A percentile compares a stretch with the other conserved stretches of the same genome.
These are phyloP conservation scores for Sialia sialis DNA, from an alignment of 2,113 vertebrate species.

Conservation along the genomic window DNA sequence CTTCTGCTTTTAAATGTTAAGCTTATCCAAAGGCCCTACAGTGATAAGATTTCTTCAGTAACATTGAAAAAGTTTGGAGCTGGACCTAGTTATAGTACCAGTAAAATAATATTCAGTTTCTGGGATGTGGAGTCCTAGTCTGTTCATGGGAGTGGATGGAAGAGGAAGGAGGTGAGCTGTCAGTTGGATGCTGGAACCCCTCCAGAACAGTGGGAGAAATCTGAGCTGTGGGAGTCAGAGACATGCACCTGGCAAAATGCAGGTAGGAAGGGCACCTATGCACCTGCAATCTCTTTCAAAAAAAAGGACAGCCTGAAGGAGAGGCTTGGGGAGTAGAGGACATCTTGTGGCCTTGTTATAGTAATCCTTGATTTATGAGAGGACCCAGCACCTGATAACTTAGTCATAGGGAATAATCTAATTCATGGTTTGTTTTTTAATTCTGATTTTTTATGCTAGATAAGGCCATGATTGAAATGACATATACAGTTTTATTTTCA, in stretches of 20 bases:
- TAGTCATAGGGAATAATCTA: not conserved
- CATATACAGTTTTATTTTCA: not conserved
- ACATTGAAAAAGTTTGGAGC: not conserved
- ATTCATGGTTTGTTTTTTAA: not conserved
- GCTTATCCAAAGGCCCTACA: not conserved
- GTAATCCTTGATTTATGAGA: not conserved
- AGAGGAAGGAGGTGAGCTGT: not conserved
- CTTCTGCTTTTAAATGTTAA: not conserved
- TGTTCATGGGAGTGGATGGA: not conserved
- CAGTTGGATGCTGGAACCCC: rapidly evolving
- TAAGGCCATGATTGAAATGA: not conserved
- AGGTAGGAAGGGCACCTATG: not conserved
- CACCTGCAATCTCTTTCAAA: not conserved
- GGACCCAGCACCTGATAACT: not conserved
- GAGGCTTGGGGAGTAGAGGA: not conserved
- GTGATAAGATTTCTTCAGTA: not conserved
- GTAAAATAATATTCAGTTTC: not conserved
- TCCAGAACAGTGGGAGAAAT: not conserved
- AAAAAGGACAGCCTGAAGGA: not conserved
- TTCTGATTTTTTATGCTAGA: not conserved
- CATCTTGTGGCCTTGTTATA: rapidly evolving
- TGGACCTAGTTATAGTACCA: not conserved
- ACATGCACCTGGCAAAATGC: not conserved
- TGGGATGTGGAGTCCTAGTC: not conserved
- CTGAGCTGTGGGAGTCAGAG: not conserved